Percentiles rank a stretch among this genome's conserved stretches.
Evolutionary conservation across 2,113 vertebrate species (phyloP).

Genomic region (Alethe diademata): DNA sequence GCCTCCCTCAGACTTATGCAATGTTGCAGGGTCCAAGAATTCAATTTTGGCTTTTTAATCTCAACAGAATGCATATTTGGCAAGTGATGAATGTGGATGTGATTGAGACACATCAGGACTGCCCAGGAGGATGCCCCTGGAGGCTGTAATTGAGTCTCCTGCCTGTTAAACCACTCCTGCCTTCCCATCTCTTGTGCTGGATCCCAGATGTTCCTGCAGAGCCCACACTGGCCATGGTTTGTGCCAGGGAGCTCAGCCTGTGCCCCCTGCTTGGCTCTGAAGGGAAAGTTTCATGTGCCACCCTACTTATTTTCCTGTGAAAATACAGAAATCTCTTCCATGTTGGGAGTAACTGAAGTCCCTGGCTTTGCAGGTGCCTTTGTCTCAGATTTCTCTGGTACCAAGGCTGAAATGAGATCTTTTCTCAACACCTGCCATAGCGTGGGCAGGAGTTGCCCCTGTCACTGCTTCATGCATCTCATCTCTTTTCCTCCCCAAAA

Average conservation of each 20-base stretch:
- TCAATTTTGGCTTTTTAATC: background rate
- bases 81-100: rapidly evolving
- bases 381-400: background rate
- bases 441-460: background rate
- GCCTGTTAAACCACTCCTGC: background rate
- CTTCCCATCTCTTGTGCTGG: background rate
- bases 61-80: background rate
- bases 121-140: background rate
- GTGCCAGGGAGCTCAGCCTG: background rate
- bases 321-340: background rate
- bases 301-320: background rate
- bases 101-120: background rate
- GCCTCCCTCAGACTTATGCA: rapidly evolving
- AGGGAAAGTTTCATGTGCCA: background rate
- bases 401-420: background rate
- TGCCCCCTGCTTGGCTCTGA: background rate
- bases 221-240: rapidly evolving
- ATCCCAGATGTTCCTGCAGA: background rate
- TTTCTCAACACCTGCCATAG: background rate
- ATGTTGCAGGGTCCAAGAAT: background rate
- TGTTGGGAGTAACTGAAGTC: background rate
- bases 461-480: background rate
- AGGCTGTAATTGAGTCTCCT: background rate
- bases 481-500: background rate
- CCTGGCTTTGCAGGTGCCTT: background rate